Base-by-base conservation (phyloP, 2,888 invertebrate species). In the Ophion ellenae region DNA sequence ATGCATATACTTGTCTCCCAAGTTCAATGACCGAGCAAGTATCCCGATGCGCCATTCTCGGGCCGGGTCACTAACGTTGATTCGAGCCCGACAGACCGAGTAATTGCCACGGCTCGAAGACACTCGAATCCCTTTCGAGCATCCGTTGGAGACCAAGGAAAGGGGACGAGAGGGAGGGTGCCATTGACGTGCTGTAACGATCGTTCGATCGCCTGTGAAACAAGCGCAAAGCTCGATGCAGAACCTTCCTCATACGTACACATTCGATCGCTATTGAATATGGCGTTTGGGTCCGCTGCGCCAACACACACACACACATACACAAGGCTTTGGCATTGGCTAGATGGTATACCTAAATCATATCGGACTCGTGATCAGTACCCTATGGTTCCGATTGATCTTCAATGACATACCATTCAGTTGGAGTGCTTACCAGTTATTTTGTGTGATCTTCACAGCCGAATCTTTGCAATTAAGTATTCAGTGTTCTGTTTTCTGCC, bases 1-100 rank as follows among this genome's bases (percentile, higher is more conserved):
- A 88, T 88, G 90, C 90, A 90, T 86, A 88, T 89, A 90, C 78
- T 86, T 81, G 83, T 73, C 84, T 81, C 83, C 45, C 40, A n/a
- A 78, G 84, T 73, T 83, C 59, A 32, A 71, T 70, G 63, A 71
- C 70, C 75, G 11, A 67, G 57, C 82, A 73, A 40, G 66, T 76
- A 73, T 63, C 17, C 66, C 82, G 82, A 82, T 87, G 88, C 69
- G 81, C 45, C 74, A 85, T 81, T 85, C 63, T 70, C 87, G 87
- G 84, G 82, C 87, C 83, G 66, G 79, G 85, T 86, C 83, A 87
- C 85, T 84, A 81, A 76, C 86, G 74, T 81, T 83, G 85, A 85
- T 81, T 87, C 83, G 70, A 83, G 83, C 83, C 32, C 67, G 86
- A 85, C 86, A 85, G 83, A 83, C 81, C 85, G 85, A 76, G 80